Base-by-base conservation (phyloP, 2,888 invertebrate species). In the Hydroisotoma schaefferi region DNA sequence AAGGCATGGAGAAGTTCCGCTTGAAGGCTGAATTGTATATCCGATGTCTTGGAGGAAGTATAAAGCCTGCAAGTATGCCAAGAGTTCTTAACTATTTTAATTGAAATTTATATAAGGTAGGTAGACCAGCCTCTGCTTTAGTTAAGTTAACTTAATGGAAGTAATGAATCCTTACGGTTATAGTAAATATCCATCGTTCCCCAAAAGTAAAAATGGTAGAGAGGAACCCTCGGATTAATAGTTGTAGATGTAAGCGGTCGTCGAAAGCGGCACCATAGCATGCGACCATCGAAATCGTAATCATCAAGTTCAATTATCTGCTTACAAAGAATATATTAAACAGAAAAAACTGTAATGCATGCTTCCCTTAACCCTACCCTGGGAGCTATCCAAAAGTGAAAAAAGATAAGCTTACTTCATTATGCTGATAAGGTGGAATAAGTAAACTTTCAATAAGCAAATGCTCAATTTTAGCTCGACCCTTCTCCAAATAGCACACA, bases 241-340 rank as follows among this genome's bases (percentile, higher is more conserved):
- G 58, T 46, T 6, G 46, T n/a, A 12, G 57, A 62, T 22, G 53
- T 55, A 10, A 69, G 61, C 1, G 61, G 56, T 2, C 70, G 44
- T 20, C 69, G 59, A 49, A 63, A 72, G 22, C 68, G 60, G 51
- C 72, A 72, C 72, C 72, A 72, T 1, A 72, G 55, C 63, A 63
- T 69, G 29, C 61, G 61, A 20, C 63, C 63, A 43, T 69, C 60
- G n/a, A 65, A 40, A 52, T 69, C 71, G 46, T 58, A 72, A 49
- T 72, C 72, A 12, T 69, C 69, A 27, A 72, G 55, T 20, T 61
- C 63, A 20, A 72, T 58, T 43, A 58, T 51, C 66, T 69, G 37
- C 33, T 23, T n/a, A n/a, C n/a, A n/a, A n/a, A n/a, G n/a, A n/a
- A n/a, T 26, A 28, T 33, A 10, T 33, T 33, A 33, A 33, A 33